A percentile compares a stretch with the other conserved stretches of the same genome.
phyloP scores from a whole-genome alignment of 1,140 invertebrate genomes.

The Drosophila nannoptera region DNA sequence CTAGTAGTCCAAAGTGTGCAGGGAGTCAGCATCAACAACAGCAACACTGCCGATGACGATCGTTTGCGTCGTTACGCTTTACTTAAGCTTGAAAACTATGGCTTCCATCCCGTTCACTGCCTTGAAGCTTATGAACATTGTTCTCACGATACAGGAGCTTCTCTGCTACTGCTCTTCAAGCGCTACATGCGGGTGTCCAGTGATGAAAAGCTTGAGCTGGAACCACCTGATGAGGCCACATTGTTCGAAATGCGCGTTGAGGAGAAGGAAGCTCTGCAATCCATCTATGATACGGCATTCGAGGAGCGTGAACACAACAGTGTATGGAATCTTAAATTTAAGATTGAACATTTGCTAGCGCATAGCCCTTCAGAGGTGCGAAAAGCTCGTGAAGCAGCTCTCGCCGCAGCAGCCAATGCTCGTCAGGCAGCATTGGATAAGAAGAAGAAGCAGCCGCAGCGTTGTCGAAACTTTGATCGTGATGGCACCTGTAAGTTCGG shows the following conservation, averaged over 20 bases:
- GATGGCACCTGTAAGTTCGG: constrained; percentile 85
- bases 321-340: constrained; percentile 84
- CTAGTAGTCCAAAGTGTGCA: constrained; percentile 85
- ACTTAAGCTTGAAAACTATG: constrained; percentile 85
- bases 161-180: constrained; percentile 84
- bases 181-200: constrained; percentile 82
- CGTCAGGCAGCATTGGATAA: constrained; percentile 62
- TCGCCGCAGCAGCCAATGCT: constrained; percentile 44
- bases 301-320: constrained; percentile 83
- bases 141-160: constrained; percentile 83
- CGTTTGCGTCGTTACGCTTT: constrained; percentile 85
- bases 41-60: constrained; percentile 64
- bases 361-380: constrained; percentile 81
- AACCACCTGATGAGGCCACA: constrained; percentile 78
- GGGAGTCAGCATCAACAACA: constrained; percentile 81
- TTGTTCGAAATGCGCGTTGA: constrained; percentile 83
- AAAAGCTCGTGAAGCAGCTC: constrained; percentile 79
- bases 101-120: constrained; percentile 87
- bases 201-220: constrained; percentile 41
- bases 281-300: constrained; percentile 86
- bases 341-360: constrained; percentile 84
- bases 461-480: constrained; percentile 84
- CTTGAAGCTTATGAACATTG: constrained; percentile 84
- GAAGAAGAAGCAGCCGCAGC: constrained; percentile 80
- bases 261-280: constrained; percentile 86